phyloP scores from a whole-genome alignment of 2,113 vertebrate genomes.

The Polyodon spathula region DNA sequence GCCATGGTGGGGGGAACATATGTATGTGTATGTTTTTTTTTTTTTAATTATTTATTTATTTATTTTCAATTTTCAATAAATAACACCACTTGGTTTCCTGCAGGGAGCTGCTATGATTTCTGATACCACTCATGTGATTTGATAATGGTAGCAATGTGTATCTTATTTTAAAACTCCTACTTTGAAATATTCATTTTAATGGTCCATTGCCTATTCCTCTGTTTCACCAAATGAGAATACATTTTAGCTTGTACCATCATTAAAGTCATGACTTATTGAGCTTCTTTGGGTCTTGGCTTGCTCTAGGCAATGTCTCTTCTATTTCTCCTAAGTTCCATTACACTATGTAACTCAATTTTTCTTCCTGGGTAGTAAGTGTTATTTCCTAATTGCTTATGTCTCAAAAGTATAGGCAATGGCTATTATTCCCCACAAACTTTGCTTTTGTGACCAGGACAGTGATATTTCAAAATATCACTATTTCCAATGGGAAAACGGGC shows the following conservation, averaged over 20 bases:
- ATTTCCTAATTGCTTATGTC: too few species aligned
- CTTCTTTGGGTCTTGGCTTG: slow-evolving; percentile 41
- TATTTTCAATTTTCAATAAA: too few species aligned
- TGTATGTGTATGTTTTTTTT: too few species aligned
- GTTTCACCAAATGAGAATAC: slow-evolving; percentile 47
- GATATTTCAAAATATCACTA: too few species aligned
- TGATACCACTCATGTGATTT: background rate
- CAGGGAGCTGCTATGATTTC: background rate
- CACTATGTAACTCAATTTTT: too few species aligned
- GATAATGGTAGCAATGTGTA: slow-evolving; percentile 6
- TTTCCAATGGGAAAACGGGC: too few species aligned
- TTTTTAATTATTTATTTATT: too few species aligned
- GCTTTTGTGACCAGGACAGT: too few species aligned
- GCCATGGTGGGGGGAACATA: too few species aligned
- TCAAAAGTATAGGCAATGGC: too few species aligned
- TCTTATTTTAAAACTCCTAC: slow-evolving; percentile 27
- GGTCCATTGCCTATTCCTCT: slow-evolving; percentile 39
- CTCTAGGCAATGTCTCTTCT: slow-evolving; percentile 26
- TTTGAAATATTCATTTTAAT: slow-evolving; percentile 50
- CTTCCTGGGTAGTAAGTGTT: too few species aligned
- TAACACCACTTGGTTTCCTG: background rate
- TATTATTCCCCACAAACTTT: too few species aligned
- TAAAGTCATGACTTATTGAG: slow-evolving; percentile 55
- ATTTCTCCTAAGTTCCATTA: slow-evolving; percentile 39
- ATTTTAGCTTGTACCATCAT: slow-evolving; percentile 33